Evolutionary conservation across 2,797 vertebrate species (phyloP).

Genomic region (Cygnus olor): DNA sequence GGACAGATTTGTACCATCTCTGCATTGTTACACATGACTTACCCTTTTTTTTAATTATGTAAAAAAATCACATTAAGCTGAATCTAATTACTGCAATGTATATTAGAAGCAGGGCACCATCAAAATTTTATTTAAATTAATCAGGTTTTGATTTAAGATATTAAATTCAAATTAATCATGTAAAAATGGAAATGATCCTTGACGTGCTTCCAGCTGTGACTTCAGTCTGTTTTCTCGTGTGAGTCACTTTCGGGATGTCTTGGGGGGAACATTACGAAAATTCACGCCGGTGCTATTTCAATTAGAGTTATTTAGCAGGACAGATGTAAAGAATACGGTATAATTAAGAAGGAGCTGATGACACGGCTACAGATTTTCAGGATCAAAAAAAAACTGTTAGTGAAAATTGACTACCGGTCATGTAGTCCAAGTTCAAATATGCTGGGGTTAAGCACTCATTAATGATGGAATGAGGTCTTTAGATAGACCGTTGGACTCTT

Average conservation of each 20-base stretch:
- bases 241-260: constrained; percentile 97
- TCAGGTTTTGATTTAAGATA: constrained; percentile 99
- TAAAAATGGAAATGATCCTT: constrained; percentile 99
- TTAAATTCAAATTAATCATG: constrained; percentile 99
- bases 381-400: constrained; percentile 72
- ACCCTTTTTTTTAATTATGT: constrained; percentile 87
- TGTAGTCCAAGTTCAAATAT: constrained; percentile 55
- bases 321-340: constrained; percentile 96
- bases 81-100: constrained; percentile 95
- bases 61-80: constrained; percentile 89
- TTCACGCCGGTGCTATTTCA: constrained; percentile 98
- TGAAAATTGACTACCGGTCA: constrained; percentile 73
- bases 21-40: constrained; percentile 84
- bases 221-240: constrained; percentile 93
- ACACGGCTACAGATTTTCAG: constrained; percentile 82
- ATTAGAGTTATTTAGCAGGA: constrained; percentile 99
- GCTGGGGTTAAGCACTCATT: constrained; percentile 63
- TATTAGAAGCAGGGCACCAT: constrained; percentile 94
- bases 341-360: constrained; percentile 92
- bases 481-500: not conserved
- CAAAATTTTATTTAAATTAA: constrained; percentile 99
- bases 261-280: constrained; percentile 98
- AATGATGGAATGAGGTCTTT: constrained; percentile 48
- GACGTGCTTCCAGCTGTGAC: constrained; percentile 98
- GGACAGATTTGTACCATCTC: constrained; percentile 83